A percentile compares a stretch with the other conserved stretches of the same genome.
Conservation (phyloP, 2,113 vertebrate species). For the Melanostigma gelatinosum region DNA sequence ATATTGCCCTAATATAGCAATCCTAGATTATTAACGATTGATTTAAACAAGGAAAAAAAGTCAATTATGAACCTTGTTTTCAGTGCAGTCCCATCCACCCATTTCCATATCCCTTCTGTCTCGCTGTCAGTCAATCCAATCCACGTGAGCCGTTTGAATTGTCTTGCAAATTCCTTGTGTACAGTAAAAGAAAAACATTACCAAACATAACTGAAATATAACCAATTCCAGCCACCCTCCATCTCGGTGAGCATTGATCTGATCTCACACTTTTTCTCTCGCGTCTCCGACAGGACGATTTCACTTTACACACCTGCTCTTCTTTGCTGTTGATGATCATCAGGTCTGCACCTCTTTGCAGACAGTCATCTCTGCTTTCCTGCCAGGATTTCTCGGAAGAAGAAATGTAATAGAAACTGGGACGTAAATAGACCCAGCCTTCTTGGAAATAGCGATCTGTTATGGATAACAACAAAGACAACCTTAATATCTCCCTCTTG, state of each 20-base stretch:
- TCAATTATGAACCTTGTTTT: neutral
- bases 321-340: conserved; percentile 49
- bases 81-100: neutral
- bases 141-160: neutral
- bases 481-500: neutral
- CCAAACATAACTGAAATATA: neutral
- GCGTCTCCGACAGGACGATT: neutral
- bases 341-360: conserved; percentile 38
- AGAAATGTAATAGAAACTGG: conserved; percentile 56
- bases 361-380: conserved; percentile 35
- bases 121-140: conserved; percentile 26
- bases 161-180: conserved; percentile 16
- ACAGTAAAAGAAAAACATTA: conserved; percentile 5
- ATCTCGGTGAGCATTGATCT: neutral
- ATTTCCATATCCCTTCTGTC: conserved; percentile 27
- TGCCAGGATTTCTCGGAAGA: conserved; percentile 17
- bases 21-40: neutral
- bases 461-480: neutral
- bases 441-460: conserved; percentile 30
- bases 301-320: conserved; percentile 51
- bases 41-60: neutral
- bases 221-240: neutral
- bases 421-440: conserved; percentile 37
- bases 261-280: neutral
- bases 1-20: neutral